Evolutionary conservation across 2,797 vertebrate species (phyloP).

Genomic region (Lacerta viridis): DNA sequence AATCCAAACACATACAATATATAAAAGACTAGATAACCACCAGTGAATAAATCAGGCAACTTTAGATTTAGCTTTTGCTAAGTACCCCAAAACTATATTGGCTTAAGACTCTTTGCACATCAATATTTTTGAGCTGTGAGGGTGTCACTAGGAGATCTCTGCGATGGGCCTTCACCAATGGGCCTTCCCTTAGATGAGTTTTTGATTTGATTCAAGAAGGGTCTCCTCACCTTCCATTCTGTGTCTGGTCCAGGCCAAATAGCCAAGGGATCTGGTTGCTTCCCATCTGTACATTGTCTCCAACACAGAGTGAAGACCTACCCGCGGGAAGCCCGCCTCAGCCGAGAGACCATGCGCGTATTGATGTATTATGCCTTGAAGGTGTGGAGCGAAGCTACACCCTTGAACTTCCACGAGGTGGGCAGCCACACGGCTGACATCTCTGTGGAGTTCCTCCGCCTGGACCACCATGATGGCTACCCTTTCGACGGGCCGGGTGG

Average conservation of each 20-base stretch:
- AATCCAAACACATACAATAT: too few relatives aligned
- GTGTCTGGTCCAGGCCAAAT: too few relatives aligned
- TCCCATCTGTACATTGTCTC: not conserved
- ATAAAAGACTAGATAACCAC: too few relatives aligned
- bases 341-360: slow-evolving; percentile 79
- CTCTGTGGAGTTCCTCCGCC: slow-evolving; percentile 81
- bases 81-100: too few relatives aligned
- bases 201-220: not conserved
- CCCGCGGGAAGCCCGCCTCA: slow-evolving; percentile 75
- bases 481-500: slow-evolving; percentile 85
- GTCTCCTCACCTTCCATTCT: not conserved
- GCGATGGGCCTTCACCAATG: too few relatives aligned
- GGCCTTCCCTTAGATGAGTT: too few relatives aligned
- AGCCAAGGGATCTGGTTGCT: not conserved
- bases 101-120: too few relatives aligned
- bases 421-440: slow-evolving; percentile 77
- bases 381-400: slow-evolving; percentile 82
- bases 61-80: too few relatives aligned
- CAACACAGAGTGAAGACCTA: slow-evolving; percentile 77
- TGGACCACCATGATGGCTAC: slow-evolving; percentile 82
- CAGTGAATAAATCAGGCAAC: too few relatives aligned
- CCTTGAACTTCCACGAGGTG: slow-evolving; percentile 80
- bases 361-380: slow-evolving; percentile 83
- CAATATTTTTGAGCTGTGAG: too few relatives aligned
- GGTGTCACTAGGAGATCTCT: too few relatives aligned